A percentile compares a stretch with the other conserved stretches of the same genome.
Conservation (phyloP, 2,888 invertebrate genomes). For the Rhamphomyia laevipes region DNA sequence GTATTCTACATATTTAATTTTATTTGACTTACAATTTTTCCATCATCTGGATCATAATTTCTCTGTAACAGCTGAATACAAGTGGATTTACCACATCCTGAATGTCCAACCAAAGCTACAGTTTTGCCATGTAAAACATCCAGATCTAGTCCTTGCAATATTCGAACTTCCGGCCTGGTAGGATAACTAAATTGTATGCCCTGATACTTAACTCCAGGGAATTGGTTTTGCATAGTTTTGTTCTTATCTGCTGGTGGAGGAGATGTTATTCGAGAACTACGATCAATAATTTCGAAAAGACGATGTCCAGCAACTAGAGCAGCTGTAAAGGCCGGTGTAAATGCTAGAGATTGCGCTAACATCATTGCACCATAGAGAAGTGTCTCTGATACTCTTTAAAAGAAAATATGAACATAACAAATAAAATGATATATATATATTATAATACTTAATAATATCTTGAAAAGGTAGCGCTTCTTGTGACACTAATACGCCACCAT, state of each 20-base stretch:
- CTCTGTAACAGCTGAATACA: constrained; percentile 66
- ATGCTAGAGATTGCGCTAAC: constrained; percentile 63
- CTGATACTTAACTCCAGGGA: constrained; percentile 41
- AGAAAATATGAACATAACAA: neutral
- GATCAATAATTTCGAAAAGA: constrained; percentile 50
- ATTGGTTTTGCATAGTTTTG: constrained; percentile 18
- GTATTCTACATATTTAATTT: neutral
- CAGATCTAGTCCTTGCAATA: constrained; percentile 57
- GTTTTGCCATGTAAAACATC: constrained; percentile 55
- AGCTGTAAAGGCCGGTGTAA: constrained; percentile 62
- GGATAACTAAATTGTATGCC: constrained; percentile 69
- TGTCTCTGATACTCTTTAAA: constrained; percentile 55
- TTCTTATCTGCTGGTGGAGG: constrained; percentile 24
- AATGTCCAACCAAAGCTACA: constrained; percentile 60
- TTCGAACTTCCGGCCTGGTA: constrained; percentile 57
- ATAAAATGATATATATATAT: neutral
- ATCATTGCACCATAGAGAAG: constrained; percentile 65
- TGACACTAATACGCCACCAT: constrained; percentile 57
- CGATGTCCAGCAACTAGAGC: constrained; percentile 57
- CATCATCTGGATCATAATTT: constrained; percentile 62
- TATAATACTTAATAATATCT: constrained; percentile 51
- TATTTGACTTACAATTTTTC: constrained; percentile 42
- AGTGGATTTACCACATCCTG: constrained; percentile 73
- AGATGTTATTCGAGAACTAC: constrained; percentile 44
- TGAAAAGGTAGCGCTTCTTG: constrained; percentile 48